phyloP scores from a whole-genome alignment of 2,113 vertebrate genomes.

The Neodontobutis hainanensis region DNA sequence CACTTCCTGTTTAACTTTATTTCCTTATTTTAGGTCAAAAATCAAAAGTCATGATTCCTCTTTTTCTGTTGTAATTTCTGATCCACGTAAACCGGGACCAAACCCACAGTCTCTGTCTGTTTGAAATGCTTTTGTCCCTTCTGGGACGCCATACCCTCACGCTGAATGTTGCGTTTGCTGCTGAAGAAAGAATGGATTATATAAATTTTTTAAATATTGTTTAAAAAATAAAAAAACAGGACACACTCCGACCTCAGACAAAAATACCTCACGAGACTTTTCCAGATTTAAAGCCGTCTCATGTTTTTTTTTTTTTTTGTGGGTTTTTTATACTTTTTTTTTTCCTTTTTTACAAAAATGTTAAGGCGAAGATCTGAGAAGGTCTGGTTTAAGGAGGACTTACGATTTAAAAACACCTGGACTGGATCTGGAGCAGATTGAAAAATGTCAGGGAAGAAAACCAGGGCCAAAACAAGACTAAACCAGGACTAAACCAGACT shows the following conservation, averaged over 20 bases:
- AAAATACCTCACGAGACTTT: conserved; percentile 5
- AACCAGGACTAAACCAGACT: too few relatives aligned
- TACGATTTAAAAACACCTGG: background rate
- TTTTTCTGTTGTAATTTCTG: background rate
- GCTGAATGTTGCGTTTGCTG: background rate
- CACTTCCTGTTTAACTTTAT: too few relatives aligned
- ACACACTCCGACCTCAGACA: background rate
- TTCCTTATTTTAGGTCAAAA: too few relatives aligned
- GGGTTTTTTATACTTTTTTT: background rate
- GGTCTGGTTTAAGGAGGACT: conserved; percentile 3
- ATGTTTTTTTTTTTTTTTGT: background rate
- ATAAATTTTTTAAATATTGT: background rate
- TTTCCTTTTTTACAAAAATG: too few relatives aligned
- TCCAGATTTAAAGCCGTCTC: background rate
- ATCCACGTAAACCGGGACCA: conserved; percentile 1
- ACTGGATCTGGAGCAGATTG: conserved; percentile 1
- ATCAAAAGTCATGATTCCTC: background rate
- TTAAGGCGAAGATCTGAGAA: too few relatives aligned
- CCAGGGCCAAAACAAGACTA: background rate
- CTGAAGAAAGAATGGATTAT: background rate
- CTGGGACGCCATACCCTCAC: background rate
- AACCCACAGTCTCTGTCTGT: too few relatives aligned
- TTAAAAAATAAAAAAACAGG: too few relatives aligned
- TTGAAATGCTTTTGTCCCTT: background rate
- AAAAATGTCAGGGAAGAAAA: too few relatives aligned